Base-by-base conservation (phyloP, 2,888 invertebrate species). In the Galerucella nymphaeae region DNA sequence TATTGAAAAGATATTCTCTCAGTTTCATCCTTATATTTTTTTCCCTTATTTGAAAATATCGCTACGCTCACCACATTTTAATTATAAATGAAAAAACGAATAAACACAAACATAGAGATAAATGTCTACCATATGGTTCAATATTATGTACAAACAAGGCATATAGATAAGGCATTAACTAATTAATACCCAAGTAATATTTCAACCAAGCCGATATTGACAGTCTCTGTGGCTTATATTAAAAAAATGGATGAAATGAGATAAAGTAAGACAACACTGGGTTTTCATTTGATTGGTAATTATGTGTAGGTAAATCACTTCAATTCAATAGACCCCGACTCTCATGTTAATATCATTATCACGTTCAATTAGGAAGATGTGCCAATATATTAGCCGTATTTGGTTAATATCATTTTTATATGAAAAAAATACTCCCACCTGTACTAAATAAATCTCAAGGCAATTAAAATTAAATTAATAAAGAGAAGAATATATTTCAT, bases 181-280 rank as follows among this genome's bases (percentile, higher is more conserved):
- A 48, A 48, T 48, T 48, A 14, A 48, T n/a, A 48, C 48, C 6
- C 14, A 2, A n/a, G 48, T 48, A n/a, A 4, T 1, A 3, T 48
- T 48, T 8, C n/a, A 48, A 48, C 48, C 48, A 48, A 48, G 48
- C 48, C 48, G 48, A 48, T 48, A 48, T 48, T 48, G 48, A 48
- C 48, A 48, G n/a, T 48, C n/a, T n/a, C 8, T 4, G 48, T 48
- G 6, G 48, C 48, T n/a, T 4, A 48, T 48, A 48, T 48, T 48
- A 6, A n/a, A 48, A 48, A n/a, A n/a, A 48, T 48, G 48, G 6
- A 30, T 30, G 8, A n/a, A 48, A n/a, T n/a, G n/a, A 48, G 48
- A 48, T 48, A 48, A 48, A 14, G 48, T 48, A n/a, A 14, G 48
- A 2, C 6, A 48, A n/a, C 48, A 14, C 30, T 8, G 30, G 30